Evolutionary conservation across 2,888 invertebrate species (phyloP), one percentile per base, ranked within the genome.

Genomic region (Philaethria dido): DNA sequence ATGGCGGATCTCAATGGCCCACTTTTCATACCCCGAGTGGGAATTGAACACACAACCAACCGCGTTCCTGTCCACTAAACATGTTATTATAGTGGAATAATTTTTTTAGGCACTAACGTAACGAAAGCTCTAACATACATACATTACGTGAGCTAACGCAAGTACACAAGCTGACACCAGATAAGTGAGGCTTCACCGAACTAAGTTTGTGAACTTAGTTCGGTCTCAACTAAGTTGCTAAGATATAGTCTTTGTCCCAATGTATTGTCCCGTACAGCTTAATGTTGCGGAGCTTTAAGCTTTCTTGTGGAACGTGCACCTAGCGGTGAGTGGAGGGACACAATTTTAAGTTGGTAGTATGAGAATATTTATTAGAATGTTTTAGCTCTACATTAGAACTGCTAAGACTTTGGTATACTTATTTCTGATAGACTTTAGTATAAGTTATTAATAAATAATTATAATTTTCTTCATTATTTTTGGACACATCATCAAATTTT

Each of bases 181-280:
- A 64, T 64, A 66, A 64, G 63, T 65, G 45, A 59, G 57, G 44
- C 55, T 59, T 54, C 68, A 48, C 29, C 29, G 61, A 61, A 55
- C 67, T 57, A 59, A 59, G 55, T 70, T 66, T 33, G 52, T 42
- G 22, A 65, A 62, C 63, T 70, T 64, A n/a, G n/a, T n/a, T n/a
- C n/a, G 44, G 57, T 62, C 25, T 64, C 52, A 66, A 70, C 68
- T 70, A 68, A 62, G 54, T 60, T 52, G 33, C 61, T 63, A 54
- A 69, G 70, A 69, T 70, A 70, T 70, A 61, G 70, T 59, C 68
- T 62, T 66, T 66, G 66, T 68, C 63, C 68, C 68, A 70, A 63
- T 70, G 67, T 67, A 63, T 67, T 59, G 67, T 65, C 54, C 52
- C 42, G 55, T 57, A 63, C 63, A 59, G 67, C 63, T 67, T 67